phyloP scores from a whole-genome alignment of 1,140 invertebrate genomes.

The Drosophila nigrodunni region DNA sequence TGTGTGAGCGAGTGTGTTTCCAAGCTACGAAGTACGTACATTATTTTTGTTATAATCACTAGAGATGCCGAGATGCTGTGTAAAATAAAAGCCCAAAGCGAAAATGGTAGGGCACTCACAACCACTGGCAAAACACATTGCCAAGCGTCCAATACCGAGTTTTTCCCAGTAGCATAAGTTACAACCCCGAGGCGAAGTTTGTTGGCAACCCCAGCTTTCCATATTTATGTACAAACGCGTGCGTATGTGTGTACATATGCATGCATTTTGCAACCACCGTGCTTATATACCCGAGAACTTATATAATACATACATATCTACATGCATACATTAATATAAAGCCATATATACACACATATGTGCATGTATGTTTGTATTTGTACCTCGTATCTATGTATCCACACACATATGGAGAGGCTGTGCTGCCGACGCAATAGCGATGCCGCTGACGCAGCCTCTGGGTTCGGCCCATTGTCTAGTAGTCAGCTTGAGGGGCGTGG shows the following conservation, averaged over 20 bases:
- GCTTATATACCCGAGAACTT: conserved; percentile 38
- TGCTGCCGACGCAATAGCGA: conserved; percentile 54
- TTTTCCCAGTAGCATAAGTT: conserved; percentile 82
- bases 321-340: conserved; percentile 22
- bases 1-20: background rate
- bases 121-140: conserved; percentile 66
- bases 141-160: conserved; percentile 70
- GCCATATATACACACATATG: conserved; percentile 17
- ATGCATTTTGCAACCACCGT: conserved; percentile 41
- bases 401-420: conserved; percentile 66
- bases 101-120: conserved; percentile 62
- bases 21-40: conserved; percentile 5
- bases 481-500: conserved; percentile 79
- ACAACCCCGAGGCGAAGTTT: conserved; percentile 74
- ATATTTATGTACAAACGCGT: conserved; percentile 31
- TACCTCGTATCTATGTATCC: conserved; percentile 24
- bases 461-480: conserved; percentile 80
- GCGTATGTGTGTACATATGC: conserved; percentile 23
- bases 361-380: conserved; percentile 5
- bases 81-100: conserved; percentile 64
- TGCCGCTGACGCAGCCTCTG: conserved; percentile 78
- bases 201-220: conserved; percentile 72
- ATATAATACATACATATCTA: conserved; percentile 26
- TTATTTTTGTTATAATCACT: conserved; percentile 54
- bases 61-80: conserved; percentile 39